Conservation (phyloP, 1,140 invertebrate genomes). For the Cydia fagiglandana region DNA sequence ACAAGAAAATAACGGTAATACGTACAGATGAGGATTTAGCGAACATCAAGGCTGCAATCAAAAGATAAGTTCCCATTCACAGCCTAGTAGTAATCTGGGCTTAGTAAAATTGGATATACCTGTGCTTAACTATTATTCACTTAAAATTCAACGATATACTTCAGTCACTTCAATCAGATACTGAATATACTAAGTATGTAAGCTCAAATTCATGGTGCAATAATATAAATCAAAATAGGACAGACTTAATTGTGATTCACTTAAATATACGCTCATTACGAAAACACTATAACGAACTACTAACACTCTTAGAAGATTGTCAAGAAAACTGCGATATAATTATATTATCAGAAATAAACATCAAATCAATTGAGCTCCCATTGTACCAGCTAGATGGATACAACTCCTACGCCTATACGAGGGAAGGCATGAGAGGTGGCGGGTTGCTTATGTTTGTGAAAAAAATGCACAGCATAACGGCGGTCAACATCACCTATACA, state of each 20-base stretch:
- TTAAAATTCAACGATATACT: background rate
- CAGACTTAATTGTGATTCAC: background rate
- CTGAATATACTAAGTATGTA: background rate
- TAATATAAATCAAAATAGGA: background rate
- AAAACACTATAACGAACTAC: constrained; percentile 33
- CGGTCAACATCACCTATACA: background rate
- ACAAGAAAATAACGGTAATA: background rate
- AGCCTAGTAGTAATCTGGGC: background rate
- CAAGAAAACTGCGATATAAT: constrained; percentile 25
- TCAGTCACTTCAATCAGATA: background rate
- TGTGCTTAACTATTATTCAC: background rate
- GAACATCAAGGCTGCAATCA: background rate
- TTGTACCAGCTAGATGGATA: constrained; percentile 24
- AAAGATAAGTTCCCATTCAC: background rate
- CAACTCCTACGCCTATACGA: constrained; percentile 1
- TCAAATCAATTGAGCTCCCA: constrained; percentile 22
- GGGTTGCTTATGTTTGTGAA: constrained; percentile 18
- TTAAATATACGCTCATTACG: constrained; percentile 31
- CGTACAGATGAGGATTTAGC: background rate
- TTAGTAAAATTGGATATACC: background rate
- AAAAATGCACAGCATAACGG: background rate
- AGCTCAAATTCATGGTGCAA: background rate
- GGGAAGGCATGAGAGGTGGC: constrained; percentile 20
- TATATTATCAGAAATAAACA: constrained; percentile 32
- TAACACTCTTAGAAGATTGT: too few species aligned